A percentile compares a stretch with the other conserved stretches of the same genome.
phyloP scores from a whole-genome alignment of 2,113 vertebrate species.

The Scophthalmus maximus region DNA sequence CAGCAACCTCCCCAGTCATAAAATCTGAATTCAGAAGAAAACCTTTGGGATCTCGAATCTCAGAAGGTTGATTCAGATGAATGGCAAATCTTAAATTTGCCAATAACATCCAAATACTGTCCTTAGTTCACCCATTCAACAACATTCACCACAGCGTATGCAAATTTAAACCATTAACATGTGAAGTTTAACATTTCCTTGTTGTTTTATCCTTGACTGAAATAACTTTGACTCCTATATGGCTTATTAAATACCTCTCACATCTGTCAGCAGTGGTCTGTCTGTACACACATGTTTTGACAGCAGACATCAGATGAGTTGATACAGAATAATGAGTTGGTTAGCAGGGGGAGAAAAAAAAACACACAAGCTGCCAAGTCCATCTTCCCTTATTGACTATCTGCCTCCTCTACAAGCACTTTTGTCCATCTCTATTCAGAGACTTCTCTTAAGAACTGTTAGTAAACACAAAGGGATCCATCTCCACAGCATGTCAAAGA shows the following conservation, averaged over 20 bases:
- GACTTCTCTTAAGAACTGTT: conserved; percentile 26
- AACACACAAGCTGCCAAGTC: conserved; percentile 33
- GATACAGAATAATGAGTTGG: conserved; percentile 71
- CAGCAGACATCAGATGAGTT: conserved; percentile 61
- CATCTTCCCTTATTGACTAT: conserved; percentile 59
- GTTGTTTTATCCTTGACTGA: conserved; percentile 22
- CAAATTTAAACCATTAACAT: background rate
- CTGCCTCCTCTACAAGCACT: conserved; percentile 38
- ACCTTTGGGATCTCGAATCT: background rate
- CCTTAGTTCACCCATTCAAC: background rate
- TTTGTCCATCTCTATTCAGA: conserved; percentile 55
- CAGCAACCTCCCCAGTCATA: background rate
- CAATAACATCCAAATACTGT: background rate
- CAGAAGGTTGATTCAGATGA: background rate
- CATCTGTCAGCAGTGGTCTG: conserved; percentile 57
- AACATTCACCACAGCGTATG: background rate
- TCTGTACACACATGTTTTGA: conserved; percentile 70
- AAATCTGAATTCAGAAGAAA: background rate
- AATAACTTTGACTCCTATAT: conserved; percentile 41
- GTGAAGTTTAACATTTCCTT: conserved; percentile 16
- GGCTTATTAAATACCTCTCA: conserved; percentile 60
- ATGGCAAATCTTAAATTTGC: no score
- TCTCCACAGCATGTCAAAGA: conserved; percentile 21
- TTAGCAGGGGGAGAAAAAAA: conserved; percentile 37
- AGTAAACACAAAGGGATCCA: conserved; percentile 36